Evolutionary conservation across 1,140 invertebrate species (phyloP).

Genomic region (Rhyacophila brunnea): DNA sequence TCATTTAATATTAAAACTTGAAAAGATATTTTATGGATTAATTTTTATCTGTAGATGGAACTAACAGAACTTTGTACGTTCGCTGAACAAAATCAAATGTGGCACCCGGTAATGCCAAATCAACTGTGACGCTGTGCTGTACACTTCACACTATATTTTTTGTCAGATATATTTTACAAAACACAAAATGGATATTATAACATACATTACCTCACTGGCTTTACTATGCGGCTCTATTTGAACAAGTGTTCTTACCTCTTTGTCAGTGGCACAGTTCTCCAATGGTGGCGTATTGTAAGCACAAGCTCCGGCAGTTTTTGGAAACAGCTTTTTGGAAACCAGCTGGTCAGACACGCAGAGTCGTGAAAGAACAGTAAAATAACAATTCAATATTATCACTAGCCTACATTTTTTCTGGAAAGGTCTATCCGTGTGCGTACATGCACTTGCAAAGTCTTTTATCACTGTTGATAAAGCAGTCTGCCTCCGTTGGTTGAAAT

Average conservation of each 20-base stretch:
- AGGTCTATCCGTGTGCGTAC: neutral
- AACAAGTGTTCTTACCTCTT: constrained; percentile 16
- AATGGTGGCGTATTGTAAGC: neutral
- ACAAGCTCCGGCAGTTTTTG: neutral
- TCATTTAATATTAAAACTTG: no score
- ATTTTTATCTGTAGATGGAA: neutral
- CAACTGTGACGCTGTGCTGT: neutral
- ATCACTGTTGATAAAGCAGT: constrained; percentile 40
- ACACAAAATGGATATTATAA: constrained; percentile 13
- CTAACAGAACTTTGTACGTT: neutral
- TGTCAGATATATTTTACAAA: constrained; percentile 18
- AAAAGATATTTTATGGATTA: no score
- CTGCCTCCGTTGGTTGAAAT: neutral
- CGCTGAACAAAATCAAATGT: neutral
- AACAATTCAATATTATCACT: constrained; percentile 35
- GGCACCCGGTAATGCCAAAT: neutral
- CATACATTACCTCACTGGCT: constrained; percentile 12
- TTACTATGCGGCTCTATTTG: constrained; percentile 22
- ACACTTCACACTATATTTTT: constrained; percentile 20
- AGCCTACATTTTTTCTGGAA: constrained; percentile 28
- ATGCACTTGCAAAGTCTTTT: constrained; percentile 6
- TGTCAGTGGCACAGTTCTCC: neutral
- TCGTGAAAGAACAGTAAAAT: constrained; percentile 26
- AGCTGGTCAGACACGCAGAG: constrained; percentile 32
- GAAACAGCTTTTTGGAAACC: constrained; percentile 22